Conservation (phyloP, 2,888 invertebrate species). For the Epinotia bilunana region DNA sequence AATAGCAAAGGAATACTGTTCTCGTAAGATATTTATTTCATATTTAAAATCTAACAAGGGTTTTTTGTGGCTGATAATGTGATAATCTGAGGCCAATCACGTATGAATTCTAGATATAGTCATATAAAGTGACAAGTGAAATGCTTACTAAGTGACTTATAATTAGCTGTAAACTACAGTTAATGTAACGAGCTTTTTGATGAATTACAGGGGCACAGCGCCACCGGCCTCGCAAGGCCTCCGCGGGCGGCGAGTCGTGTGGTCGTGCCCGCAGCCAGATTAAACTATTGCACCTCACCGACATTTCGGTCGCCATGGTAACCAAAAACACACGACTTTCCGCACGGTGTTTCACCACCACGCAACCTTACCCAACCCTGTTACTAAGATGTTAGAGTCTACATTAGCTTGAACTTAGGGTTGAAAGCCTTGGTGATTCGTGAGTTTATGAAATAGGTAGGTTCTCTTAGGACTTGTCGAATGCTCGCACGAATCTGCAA, state of each 20-base stretch:
- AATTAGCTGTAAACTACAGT: not conserved
- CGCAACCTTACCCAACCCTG: slow-evolving; percentile 16
- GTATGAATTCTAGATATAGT: too few species aligned
- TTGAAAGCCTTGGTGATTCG: slow-evolving; percentile 50
- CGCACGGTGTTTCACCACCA: slow-evolving; percentile 42
- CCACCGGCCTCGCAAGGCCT: slow-evolving; percentile 63
- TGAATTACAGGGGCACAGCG: slow-evolving; percentile 44
- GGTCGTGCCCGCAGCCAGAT: slow-evolving; percentile 74
- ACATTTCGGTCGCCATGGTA: slow-evolving; percentile 76
- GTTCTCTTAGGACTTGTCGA: slow-evolving; percentile 60
- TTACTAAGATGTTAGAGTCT: slow-evolving; percentile 31
- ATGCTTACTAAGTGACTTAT: not conserved
- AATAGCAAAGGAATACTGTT: too few species aligned
- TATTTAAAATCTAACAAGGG: too few species aligned
- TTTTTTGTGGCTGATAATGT: too few species aligned
- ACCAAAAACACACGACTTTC: slow-evolving; percentile 71
- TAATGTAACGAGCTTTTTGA: not conserved
- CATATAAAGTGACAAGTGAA: too few species aligned
- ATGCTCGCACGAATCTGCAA: slow-evolving; percentile 62
- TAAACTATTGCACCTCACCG: slow-evolving; percentile 77
- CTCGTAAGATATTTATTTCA: too few species aligned
- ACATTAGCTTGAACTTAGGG: slow-evolving; percentile 10
- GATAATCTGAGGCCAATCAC: too few species aligned
- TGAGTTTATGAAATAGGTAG: slow-evolving; percentile 68
- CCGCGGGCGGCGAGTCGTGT: slow-evolving; percentile 66